phyloP scores from a whole-genome alignment of 2,888 invertebrate species.

The Cerastis leucographa region DNA sequence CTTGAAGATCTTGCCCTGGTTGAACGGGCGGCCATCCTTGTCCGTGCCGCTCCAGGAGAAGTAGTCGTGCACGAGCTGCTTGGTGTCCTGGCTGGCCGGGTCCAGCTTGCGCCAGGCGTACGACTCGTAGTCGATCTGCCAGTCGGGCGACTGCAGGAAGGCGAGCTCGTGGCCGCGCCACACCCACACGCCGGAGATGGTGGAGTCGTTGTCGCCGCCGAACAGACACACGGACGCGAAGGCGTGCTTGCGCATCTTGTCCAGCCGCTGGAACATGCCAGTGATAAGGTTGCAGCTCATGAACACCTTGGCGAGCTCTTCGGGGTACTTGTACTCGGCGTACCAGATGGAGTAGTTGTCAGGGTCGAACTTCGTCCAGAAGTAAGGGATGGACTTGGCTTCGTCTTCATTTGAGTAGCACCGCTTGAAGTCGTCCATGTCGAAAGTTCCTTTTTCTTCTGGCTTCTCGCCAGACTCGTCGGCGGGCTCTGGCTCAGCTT shows the following conservation, averaged over 20 bases:
- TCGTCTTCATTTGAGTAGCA: slow-evolving; percentile 99
- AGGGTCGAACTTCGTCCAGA: slow-evolving; percentile 99
- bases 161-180: slow-evolving; percentile 99
- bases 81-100: slow-evolving; percentile 94
- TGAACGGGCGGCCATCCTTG: slow-evolving; percentile 97
- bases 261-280: slow-evolving; percentile 99
- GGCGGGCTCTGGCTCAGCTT: slow-evolving; percentile 90
- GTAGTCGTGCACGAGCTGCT: slow-evolving; percentile 96
- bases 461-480: slow-evolving; percentile 93
- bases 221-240: slow-evolving; percentile 98
- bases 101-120: slow-evolving; percentile 99
- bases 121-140: slow-evolving; percentile 98
- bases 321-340: slow-evolving; percentile 98
- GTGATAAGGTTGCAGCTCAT: slow-evolving; percentile 99
- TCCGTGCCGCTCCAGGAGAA: slow-evolving; percentile 97
- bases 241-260: slow-evolving; percentile 99
- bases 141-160: slow-evolving; percentile 97
- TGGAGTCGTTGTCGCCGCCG: slow-evolving; percentile 97
- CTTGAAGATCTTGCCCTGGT: slow-evolving; percentile 99
- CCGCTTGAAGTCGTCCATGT: slow-evolving; percentile 99
- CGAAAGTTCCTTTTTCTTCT: slow-evolving; percentile 97
- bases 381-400: slow-evolving; percentile 97
- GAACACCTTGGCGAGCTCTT: slow-evolving; percentile 97
- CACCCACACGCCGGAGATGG: slow-evolving; percentile 99
- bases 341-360: slow-evolving; percentile 99